phyloP scores from a whole-genome alignment of 2,888 invertebrate genomes.

The Drosophila falleni region DNA sequence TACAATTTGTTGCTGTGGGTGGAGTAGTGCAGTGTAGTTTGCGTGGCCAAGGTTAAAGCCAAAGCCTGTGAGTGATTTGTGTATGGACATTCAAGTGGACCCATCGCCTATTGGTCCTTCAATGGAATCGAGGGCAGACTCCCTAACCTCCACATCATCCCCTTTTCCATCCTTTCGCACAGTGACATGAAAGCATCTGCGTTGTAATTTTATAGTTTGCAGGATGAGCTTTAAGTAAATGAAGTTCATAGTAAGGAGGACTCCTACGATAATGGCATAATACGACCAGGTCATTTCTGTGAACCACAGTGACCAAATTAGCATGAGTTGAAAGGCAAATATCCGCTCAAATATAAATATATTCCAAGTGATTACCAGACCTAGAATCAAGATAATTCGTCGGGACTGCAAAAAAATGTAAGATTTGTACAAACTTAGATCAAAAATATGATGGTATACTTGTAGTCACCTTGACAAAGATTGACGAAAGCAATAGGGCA shows the following conservation, averaged over 20 bases:
- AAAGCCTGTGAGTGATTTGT: constrained; percentile 45
- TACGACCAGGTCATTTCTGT: neutral
- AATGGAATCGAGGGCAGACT: neutral
- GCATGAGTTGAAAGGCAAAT: neutral
- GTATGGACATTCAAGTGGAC: constrained; percentile 17
- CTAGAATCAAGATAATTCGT: neutral
- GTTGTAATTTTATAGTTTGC: constrained; percentile 16
- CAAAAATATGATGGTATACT: neutral
- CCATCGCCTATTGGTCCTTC: constrained; percentile 4
- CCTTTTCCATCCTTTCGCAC: neutral
- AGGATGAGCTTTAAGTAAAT: constrained; percentile 24
- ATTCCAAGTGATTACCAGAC: constrained; percentile 39
- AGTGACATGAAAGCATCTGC: neutral
- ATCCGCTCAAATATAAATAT: constrained; percentile 18
- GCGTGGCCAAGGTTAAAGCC: constrained; percentile 30
- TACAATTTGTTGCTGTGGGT: constrained; percentile 55
- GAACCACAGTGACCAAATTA: constrained; percentile 27
- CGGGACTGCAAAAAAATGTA: neutral
- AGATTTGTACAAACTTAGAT: neutral
- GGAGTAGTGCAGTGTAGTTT: constrained; percentile 8
- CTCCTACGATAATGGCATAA: neutral
- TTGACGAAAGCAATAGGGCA: neutral
- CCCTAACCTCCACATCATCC: neutral
- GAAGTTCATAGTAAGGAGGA: neutral
- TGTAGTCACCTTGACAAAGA: constrained; percentile 11